phyloP scores from a whole-genome alignment of 2,113 vertebrate genomes.

The Ginglymostoma cirratum region DNA sequence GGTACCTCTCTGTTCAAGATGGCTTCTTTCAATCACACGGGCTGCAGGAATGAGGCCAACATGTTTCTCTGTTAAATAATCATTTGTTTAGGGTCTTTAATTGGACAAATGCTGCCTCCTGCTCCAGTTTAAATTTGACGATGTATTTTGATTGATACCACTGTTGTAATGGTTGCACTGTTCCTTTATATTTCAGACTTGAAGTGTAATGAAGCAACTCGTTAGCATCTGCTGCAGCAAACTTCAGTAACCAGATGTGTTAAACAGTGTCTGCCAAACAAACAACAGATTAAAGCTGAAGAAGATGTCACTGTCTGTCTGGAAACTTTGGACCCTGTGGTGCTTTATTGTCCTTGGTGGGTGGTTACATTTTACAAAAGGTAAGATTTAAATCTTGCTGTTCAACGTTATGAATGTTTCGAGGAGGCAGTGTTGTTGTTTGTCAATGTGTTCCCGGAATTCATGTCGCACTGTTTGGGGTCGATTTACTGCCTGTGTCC shows the following conservation, averaged over 20 bases:
- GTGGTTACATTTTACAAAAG: constrained; percentile 84
- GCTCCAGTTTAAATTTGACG: neutral
- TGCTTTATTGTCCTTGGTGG: constrained; percentile 83
- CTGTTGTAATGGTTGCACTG: constrained; percentile 50
- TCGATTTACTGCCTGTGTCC: neutral
- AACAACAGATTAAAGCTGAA: constrained; percentile 53
- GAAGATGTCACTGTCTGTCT: constrained; percentile 86
- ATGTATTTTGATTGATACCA: neutral
- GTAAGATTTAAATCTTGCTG: constrained; percentile 58
- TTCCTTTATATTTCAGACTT: constrained; percentile 64
- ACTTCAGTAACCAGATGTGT: constrained; percentile 77
- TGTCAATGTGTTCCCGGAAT: neutral
- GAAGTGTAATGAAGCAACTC: constrained; percentile 79
- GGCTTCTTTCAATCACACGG: neutral
- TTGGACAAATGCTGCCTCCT: neutral
- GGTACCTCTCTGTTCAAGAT: neutral
- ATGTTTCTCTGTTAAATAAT: neutral
- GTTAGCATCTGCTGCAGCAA: constrained; percentile 70
- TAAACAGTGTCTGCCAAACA: constrained; percentile 66
- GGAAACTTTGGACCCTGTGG: constrained; percentile 86
- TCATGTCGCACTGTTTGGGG: neutral
- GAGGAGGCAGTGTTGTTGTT: neutral
- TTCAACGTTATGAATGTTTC: neutral
- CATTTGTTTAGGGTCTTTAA: neutral
- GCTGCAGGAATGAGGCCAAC: neutral